Conservation (phyloP, 2,797 vertebrate species). For the Schizothorax lantsangensis region DNA sequence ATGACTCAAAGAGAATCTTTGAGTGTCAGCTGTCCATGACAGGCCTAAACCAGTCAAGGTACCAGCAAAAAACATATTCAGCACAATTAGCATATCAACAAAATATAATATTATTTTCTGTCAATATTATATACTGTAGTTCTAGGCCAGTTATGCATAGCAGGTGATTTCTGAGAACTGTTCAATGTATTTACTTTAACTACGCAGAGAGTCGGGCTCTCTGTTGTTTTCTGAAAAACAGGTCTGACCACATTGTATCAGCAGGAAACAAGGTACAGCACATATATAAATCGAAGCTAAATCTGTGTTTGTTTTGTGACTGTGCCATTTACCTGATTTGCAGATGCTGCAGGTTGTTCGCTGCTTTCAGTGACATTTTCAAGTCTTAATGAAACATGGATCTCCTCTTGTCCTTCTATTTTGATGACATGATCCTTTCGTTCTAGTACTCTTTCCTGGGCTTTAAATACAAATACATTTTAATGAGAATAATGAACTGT, state of each 20-base stretch:
- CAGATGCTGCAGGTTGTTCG: neutral
- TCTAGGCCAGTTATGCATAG: neutral
- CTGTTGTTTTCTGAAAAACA: neutral
- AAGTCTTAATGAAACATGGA: slow-evolving; percentile 53
- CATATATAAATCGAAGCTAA: neutral
- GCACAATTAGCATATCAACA: neutral
- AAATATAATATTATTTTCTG: neutral
- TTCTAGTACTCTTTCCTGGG: slow-evolving; percentile 66
- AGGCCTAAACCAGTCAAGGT: neutral
- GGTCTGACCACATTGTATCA: neutral
- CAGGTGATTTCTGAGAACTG: neutral
- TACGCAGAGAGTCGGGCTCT: neutral
- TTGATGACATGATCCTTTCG: slow-evolving; percentile 61
- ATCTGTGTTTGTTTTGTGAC: neutral
- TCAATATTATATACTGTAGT: neutral
- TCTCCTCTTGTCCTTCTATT: slow-evolving; percentile 39
- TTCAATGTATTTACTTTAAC: neutral
- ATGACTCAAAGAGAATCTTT: neutral
- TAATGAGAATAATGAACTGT: neutral
- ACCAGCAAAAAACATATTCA: neutral
- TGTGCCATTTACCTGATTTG: slow-evolving; percentile 15
- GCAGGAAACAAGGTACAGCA: neutral
- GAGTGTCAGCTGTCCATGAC: neutral
- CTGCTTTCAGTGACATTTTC: slow-evolving; percentile 25
- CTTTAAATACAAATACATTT: slow-evolving; percentile 51